These are phyloP conservation scores for Osmoderma eremita DNA, from an alignment of 2,888 invertebrate species.

Conservation along the genomic window DNA sequence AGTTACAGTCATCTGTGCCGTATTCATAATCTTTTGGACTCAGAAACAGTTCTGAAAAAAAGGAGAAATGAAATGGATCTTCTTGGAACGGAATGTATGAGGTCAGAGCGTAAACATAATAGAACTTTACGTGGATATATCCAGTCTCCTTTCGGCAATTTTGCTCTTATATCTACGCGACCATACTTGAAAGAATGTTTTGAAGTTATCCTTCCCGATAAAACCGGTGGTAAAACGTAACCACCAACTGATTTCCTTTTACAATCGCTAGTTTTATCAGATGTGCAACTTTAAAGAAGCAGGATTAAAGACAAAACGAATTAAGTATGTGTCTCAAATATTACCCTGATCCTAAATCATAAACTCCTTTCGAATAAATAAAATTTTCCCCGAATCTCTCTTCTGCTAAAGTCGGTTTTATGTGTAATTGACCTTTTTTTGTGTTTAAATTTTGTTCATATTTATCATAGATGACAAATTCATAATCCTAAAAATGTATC, in stretches of 20 bases:
- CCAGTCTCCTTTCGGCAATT: constrained; percentile 82
- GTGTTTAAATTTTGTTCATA: constrained; percentile 68
- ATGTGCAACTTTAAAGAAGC: constrained; percentile 62
- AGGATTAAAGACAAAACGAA: not conserved
- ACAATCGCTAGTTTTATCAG: constrained; percentile 52
- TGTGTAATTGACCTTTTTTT: constrained; percentile 67
- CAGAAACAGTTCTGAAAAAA: constrained; percentile 59
- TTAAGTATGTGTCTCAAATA: not conserved
- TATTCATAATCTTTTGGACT: constrained; percentile 73
- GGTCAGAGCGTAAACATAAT: constrained; percentile 17
- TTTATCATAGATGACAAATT: constrained; percentile 75
- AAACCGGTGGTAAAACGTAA: constrained; percentile 72
- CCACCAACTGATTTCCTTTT: constrained; percentile 65
- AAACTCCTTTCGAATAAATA: constrained; percentile 56
- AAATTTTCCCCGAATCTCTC: constrained; percentile 68
- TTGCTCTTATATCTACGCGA: constrained; percentile 74
- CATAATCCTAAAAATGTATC: constrained; percentile 69
- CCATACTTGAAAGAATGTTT: constrained; percentile 76
- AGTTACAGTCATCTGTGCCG: constrained; percentile 69
- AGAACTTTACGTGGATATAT: constrained; percentile 74
- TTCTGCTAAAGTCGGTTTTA: constrained; percentile 70
- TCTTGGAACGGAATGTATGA: not conserved
- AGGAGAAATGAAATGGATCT: no score
- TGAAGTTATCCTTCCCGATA: constrained; percentile 72
- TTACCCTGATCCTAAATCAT: constrained; percentile 58